A percentile compares a stretch with the other conserved stretches of the same genome.
These are phyloP conservation scores for Kuschelorhynchus macadamiae DNA, from an alignment of 2,888 invertebrate genomes.

Conservation along the genomic window DNA sequence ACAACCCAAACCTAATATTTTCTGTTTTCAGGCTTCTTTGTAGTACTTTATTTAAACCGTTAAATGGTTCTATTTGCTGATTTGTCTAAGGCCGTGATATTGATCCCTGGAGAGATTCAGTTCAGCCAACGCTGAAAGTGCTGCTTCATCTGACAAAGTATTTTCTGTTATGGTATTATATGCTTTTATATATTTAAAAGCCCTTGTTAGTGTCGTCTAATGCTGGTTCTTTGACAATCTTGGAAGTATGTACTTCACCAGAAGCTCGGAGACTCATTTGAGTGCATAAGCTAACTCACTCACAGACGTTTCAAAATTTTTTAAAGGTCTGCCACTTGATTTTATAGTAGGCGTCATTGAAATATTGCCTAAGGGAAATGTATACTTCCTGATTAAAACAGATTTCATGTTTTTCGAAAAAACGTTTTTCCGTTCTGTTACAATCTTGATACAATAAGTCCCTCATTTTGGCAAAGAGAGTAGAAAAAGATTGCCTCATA, in stretches of 20 bases:
- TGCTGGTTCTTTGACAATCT: conserved; percentile 17
- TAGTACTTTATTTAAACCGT: conserved; percentile 7
- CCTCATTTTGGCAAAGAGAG: not conserved
- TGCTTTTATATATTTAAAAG: conserved; percentile 17
- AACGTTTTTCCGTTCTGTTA: not conserved
- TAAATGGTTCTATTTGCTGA: conserved; percentile 15
- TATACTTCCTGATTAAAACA: not conserved
- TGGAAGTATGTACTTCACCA: conserved; percentile 4
- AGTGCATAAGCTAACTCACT: conserved; percentile 9
- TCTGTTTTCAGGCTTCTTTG: not conserved
- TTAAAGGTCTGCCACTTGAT: not conserved
- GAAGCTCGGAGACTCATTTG: conserved; percentile 2
- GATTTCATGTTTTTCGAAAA: not conserved
- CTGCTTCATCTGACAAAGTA: conserved; percentile 12
- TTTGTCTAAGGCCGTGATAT: conserved; percentile 9
- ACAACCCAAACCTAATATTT: conserved; percentile 17
- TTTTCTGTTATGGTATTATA: conserved; percentile 3
- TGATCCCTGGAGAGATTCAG: conserved; percentile 12
- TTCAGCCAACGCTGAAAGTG: conserved; percentile 13
- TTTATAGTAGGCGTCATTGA: not conserved
- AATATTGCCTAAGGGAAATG: not conserved
- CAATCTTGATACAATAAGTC: conserved; percentile 7
- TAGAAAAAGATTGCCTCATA: not conserved
- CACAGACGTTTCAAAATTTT: conserved; percentile 17
- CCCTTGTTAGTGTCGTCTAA: conserved; percentile 10